These are phyloP conservation scores for Trematomus bernacchii DNA, from an alignment of 2,797 vertebrate genomes.

Conservation along the genomic window DNA sequence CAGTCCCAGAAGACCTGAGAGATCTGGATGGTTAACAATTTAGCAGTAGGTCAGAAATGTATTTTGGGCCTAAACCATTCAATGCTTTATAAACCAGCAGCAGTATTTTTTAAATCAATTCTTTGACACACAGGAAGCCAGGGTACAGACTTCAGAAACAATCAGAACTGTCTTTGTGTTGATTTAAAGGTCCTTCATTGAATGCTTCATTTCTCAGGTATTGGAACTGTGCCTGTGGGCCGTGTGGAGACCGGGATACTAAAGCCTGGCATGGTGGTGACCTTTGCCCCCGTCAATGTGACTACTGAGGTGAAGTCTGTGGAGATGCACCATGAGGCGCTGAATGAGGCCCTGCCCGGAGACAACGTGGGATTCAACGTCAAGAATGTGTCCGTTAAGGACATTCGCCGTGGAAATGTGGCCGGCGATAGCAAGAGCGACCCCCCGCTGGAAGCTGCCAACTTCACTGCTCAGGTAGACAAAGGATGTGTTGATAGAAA, in stretches of 20 bases:
- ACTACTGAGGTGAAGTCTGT: slow-evolving; percentile 89
- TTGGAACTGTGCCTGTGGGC: slow-evolving; percentile 88
- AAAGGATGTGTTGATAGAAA: slow-evolving; percentile 14
- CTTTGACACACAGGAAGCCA: no score
- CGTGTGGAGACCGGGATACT: slow-evolving; percentile 85
- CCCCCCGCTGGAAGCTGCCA: slow-evolving; percentile 85
- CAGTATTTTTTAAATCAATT: no score
- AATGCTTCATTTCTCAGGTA: slow-evolving; percentile 71
- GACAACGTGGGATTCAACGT: slow-evolving; percentile 89
- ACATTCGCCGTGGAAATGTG: slow-evolving; percentile 87
- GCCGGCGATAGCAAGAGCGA: slow-evolving; percentile 88
- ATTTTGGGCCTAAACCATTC: no score
- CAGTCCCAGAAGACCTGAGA: no score
- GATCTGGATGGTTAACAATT: no score
- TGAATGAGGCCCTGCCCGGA: slow-evolving; percentile 84
- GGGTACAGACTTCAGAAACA: not conserved
- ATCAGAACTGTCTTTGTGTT: not conserved
- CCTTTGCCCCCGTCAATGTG: slow-evolving; percentile 86
- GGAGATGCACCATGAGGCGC: slow-evolving; percentile 89
- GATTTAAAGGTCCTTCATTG: not conserved
- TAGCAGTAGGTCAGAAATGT: no score
- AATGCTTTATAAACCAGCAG: no score
- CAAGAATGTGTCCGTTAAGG: slow-evolving; percentile 87
- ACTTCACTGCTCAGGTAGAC: slow-evolving; percentile 86
- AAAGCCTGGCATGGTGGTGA: slow-evolving; percentile 87